Evolutionary conservation across 2,113 vertebrate genomes (phyloP), one percentile per base, ranked within the genome.

Genomic region (Albula glossodonta): DNA sequence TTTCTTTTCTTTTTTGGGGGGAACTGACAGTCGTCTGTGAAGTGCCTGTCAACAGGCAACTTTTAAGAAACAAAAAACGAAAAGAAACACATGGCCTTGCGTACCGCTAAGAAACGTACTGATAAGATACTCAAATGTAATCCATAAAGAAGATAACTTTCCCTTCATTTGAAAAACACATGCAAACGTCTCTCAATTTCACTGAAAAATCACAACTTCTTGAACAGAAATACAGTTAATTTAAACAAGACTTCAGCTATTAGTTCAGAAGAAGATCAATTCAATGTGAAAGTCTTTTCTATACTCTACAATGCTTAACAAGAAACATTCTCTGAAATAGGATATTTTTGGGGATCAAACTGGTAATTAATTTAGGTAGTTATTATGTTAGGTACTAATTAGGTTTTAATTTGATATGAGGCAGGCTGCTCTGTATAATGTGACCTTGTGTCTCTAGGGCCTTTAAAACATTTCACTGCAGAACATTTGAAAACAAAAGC

Each of bases 41-140:
- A 95, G 94, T 94, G 90, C 92, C 94, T 95, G 94, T 96, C 95
- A 95, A 93, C 94, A 92, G 93, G 93, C 92, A 92, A 87, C 90
- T 90, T 94, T 95, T 92, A 31, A 74, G 70, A 74, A 74, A 74
- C 70, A 51, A 48, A 78, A 92, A 87, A 88, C 91, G 87, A 93
- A 93, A 88, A 91, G 87, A 93, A 94, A 91, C 94, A 93, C 92
- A 94, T 90, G 90, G 92, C 92, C 90, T 49, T 85, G 90, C 82
- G 84, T 89, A 90, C 93, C 92, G 93, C 94, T 94, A 95, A 93
- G 91, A 90, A 90, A 91, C 78, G 85, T 15, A n/a, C 91, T 90
- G 91, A 91, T 91, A 80, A 89, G 17, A 87, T 89, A 66, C 50
- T 90, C 86, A n/a, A 7, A 19, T 79, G 51, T 22, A 48, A 50